Conservation (phyloP, 2,888 invertebrate species). For the Drosophila phalerata region DNA sequence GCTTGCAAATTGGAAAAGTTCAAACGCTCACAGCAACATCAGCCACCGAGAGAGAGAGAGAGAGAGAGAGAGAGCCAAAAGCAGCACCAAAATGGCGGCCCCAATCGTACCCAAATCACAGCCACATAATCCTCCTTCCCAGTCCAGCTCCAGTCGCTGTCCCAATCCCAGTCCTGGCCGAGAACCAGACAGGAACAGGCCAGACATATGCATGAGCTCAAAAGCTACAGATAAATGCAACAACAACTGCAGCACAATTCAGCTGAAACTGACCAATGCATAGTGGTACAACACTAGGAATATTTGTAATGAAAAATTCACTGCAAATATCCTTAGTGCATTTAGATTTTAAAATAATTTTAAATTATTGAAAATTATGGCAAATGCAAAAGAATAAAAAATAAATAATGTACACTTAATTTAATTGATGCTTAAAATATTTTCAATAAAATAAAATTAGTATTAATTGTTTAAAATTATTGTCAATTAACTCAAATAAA, state of each 20-base stretch:
- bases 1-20: slow-evolving; percentile 81
- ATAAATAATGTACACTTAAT: background rate
- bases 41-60: too few relatives aligned
- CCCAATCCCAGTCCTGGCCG: slow-evolving; percentile 11
- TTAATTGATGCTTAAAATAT: too few relatives aligned
- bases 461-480: background rate
- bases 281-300: slow-evolving; percentile 39
- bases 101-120: slow-evolving; percentile 32
- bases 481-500: background rate
- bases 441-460: too few relatives aligned
- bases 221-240: slow-evolving; percentile 76
- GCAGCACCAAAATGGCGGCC: slow-evolving; percentile 59
- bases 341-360: background rate
- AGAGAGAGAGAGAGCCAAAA: too few relatives aligned
- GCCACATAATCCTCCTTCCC: background rate
- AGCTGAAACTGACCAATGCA: slow-evolving; percentile 50
- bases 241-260: slow-evolving; percentile 45
- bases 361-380: too few relatives aligned
- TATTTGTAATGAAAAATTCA: background rate
- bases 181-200: slow-evolving; percentile 47
- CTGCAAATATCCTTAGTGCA: too few relatives aligned
- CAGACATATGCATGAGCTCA: slow-evolving; percentile 70
- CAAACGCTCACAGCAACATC: slow-evolving; percentile 59
- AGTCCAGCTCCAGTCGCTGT: slow-evolving; percentile 6
- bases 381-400: background rate